phyloP scores from a whole-genome alignment of 2,888 invertebrate genomes.

The Notodonta ziczac region DNA sequence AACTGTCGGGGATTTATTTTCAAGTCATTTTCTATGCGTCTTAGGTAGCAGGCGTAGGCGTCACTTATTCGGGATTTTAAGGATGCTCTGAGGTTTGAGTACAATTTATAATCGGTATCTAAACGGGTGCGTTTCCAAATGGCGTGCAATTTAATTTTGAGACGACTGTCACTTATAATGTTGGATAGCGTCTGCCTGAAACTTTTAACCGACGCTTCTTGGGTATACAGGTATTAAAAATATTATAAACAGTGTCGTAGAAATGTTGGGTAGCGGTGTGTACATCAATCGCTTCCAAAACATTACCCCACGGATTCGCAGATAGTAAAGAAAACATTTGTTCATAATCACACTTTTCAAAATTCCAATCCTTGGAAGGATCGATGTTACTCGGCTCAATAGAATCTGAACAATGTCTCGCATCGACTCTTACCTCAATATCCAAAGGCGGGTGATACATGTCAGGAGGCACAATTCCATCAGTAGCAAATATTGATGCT shows the following conservation, averaged over 20 bases:
- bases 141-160: neutral
- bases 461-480: neutral
- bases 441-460: neutral
- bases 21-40: neutral
- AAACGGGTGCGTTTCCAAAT: neutral
- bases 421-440: neutral
- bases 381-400: neutral
- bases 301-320: neutral
- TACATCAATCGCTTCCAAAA: neutral
- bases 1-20: neutral
- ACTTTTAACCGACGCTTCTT: neutral
- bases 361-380: neutral
- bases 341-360: constrained; percentile 1
- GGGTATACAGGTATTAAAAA: neutral
- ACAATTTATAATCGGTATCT: neutral
- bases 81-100: neutral
- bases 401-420: neutral
- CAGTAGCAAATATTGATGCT: neutral
- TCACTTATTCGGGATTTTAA: neutral
- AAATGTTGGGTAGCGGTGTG: neutral
- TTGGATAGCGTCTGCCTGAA: neutral
- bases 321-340: neutral
- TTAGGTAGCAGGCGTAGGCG: neutral
- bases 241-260: neutral
- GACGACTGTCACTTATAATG: neutral